Evolutionary conservation across 2,888 invertebrate species (phyloP).

Genomic region (Patella pellucida): DNA sequence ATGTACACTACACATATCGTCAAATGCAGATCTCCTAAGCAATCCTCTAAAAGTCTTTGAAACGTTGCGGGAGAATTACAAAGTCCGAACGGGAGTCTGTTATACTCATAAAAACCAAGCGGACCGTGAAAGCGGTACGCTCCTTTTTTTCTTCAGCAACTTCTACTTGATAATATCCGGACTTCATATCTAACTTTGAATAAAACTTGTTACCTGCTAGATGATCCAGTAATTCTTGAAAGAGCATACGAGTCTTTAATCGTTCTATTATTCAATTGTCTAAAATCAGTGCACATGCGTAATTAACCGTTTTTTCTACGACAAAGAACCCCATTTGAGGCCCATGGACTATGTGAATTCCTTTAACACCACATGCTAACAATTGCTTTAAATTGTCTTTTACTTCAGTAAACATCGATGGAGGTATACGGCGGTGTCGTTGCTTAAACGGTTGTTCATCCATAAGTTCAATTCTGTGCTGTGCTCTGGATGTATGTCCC

Average conservation of each 20-base stretch:
- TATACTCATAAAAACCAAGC: not conserved
- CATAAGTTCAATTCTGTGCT: not conserved
- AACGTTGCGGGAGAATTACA: not conserved
- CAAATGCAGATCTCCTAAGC: not conserved
- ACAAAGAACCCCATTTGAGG: not conserved
- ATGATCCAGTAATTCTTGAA: not conserved
- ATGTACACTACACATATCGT: not conserved
- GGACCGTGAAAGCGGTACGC: not conserved
- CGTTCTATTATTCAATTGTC: conserved; percentile 4
- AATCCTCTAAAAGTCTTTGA: not conserved
- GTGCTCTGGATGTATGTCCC: too few species aligned
- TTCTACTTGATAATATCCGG: conserved; percentile 2
- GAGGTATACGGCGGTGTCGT: not conserved
- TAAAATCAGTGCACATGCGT: conserved; percentile 3
- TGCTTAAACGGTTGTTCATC: conserved; percentile 12
- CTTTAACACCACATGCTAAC: not conserved
- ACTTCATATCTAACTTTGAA: not conserved
- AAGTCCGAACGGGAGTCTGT: not conserved
- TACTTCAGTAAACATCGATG: not conserved
- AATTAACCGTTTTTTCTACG: not conserved
- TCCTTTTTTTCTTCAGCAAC: not conserved
- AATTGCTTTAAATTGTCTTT: not conserved
- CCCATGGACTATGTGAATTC: not conserved
- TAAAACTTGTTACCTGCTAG: not conserved
- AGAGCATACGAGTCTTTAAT: not conserved